Evolutionary conservation across 2,888 invertebrate species (phyloP), one percentile per base, ranked within the genome.

Genomic region (Oxycera nigricornis): DNA sequence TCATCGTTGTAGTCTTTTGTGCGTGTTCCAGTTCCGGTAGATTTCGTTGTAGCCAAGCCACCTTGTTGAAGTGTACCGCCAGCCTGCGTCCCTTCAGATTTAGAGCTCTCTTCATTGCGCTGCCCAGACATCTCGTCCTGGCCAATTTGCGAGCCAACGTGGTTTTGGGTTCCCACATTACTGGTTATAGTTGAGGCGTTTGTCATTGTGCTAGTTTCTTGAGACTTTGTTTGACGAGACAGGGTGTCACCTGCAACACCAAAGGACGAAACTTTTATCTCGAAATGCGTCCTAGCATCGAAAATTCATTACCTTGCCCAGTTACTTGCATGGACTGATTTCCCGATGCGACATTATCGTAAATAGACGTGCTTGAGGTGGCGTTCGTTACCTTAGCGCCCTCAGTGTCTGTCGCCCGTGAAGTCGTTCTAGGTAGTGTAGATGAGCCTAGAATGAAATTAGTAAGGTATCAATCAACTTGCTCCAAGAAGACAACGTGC

Each of bases 331-430:
- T 76, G 24, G 78, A 76, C 74, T 80, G 79, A 74, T 77, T 77
- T 75, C 83, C 80, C 74, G 82, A 80, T 73, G 89, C 85, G 70
- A 95, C 94, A 83, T 95, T 94, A 86, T 95, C 95, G 82, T 95
- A 94, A 62, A 96, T 89, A 72, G 94, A 94, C 46, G 94, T 94
- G 79, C 94, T 94, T 77, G 94, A 94, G n/a, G 94, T 93, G 70
- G 94, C 94, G 30, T 93, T 91, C 65, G 93, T 91, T 75, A 94
- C 93, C 84, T 93, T 94, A 77, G 87, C 84, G 76, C 88, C 87
- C 74, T 91, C 92, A 61, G 91, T 89, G 83, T 92, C 92, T 55
- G 90, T 89, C 31, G 91, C 89, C 78, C 92, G 89, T 22, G 90
- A 89, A 77, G 91, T 89, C 20, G 92, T 91, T 81, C 95, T 90